A percentile compares a stretch with the other conserved stretches of the same genome.
Evolutionary conservation across 2,888 invertebrate genomes (phyloP).

Genomic region (Tuta absoluta): DNA sequence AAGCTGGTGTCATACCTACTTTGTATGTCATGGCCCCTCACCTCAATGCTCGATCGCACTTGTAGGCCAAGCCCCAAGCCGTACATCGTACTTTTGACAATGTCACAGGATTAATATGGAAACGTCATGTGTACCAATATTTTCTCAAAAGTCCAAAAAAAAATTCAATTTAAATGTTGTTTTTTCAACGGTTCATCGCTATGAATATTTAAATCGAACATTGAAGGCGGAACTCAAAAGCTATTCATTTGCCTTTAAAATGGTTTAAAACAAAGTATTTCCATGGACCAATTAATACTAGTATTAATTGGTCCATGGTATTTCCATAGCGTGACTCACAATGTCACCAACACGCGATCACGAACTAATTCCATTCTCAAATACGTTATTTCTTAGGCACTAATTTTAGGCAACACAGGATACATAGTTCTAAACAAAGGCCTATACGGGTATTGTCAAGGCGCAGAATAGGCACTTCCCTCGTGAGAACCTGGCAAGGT

Average conservation of each 20-base stretch:
- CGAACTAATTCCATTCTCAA: constrained; percentile 30
- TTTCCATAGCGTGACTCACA: constrained; percentile 19
- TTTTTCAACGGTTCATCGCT: background rate
- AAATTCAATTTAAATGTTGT: constrained; percentile 54
- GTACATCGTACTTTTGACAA: constrained; percentile 70
- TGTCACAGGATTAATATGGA: constrained; percentile 43
- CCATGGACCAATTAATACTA: too few species aligned
- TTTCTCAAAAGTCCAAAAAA: constrained; percentile 67
- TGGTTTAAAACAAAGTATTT: background rate
- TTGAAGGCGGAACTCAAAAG: constrained; percentile 8
- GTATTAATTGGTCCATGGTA: too few species aligned
- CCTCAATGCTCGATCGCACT: constrained; percentile 73
- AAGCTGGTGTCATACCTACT: constrained; percentile 31
- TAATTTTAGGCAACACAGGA: constrained; percentile 68
- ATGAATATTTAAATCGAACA: constrained; percentile 3
- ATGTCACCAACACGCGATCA: constrained; percentile 15
- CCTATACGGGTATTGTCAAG: constrained; percentile 79
- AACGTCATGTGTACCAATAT: constrained; percentile 64
- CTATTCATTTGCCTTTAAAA: background rate
- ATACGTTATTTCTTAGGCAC: constrained; percentile 46
- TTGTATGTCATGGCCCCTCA: constrained; percentile 31
- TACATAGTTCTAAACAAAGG: constrained; percentile 72
- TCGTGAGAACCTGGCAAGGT: constrained; percentile 81
- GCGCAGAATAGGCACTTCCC: constrained; percentile 80
- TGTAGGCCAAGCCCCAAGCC: constrained; percentile 65